Conservation (phyloP, 2,113 vertebrate genomes). For the Chlamydotis undulata region DNA sequence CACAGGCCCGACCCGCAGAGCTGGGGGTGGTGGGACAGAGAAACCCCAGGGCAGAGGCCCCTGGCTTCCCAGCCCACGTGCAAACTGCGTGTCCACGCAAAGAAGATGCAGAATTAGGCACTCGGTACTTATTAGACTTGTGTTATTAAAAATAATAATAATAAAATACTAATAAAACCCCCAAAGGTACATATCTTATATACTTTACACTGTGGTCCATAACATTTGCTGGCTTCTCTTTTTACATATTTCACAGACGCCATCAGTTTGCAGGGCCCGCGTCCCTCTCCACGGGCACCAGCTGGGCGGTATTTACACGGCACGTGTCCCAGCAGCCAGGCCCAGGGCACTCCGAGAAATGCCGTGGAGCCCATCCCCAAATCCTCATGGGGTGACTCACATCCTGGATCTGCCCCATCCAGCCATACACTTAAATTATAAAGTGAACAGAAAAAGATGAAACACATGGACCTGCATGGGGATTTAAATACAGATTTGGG, state of each 20-base stretch:
- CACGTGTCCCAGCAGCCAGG: not conserved
- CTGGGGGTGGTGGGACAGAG: not conserved
- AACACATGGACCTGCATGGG: fast-evolving
- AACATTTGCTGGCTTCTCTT: not conserved
- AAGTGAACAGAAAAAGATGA: not conserved
- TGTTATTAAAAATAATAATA: conserved; percentile 10
- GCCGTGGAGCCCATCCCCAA: not conserved
- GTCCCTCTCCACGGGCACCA: not conserved
- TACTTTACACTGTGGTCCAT: not conserved
- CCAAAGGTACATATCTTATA: not conserved
- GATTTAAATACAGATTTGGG: not conserved
- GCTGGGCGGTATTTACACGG: fast-evolving
- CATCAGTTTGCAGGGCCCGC: not conserved
- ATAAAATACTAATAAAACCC: not conserved
- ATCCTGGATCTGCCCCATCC: not conserved
- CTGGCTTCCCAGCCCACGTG: not conserved
- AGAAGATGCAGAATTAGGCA: not conserved
- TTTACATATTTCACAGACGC: not conserved
- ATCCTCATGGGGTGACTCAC: not conserved
- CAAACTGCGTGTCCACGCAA: not conserved
- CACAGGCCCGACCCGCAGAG: not conserved
- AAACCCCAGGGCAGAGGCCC: not conserved
- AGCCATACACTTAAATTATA: not conserved
- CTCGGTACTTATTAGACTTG: not conserved
- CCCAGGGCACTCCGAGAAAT: not conserved